phyloP scores from a whole-genome alignment of 2,113 vertebrate species.

The Scartelaos histophorus region DNA sequence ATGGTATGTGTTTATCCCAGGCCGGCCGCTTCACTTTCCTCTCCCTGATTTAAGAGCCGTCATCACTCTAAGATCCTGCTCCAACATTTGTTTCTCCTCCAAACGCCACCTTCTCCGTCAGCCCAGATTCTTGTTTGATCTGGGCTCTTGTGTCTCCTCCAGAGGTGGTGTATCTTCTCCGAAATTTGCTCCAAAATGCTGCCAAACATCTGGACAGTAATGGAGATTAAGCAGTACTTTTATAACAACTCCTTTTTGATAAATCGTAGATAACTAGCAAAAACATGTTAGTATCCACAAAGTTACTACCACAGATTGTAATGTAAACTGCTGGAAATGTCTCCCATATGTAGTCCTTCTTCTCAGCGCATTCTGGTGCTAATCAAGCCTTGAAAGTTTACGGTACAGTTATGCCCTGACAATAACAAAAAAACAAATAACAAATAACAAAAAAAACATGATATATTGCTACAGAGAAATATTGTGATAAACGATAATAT shows the following conservation, averaged over 20 bases:
- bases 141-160: conserved; percentile 21
- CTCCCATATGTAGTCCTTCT: background rate
- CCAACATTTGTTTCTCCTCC: conserved; percentile 28
- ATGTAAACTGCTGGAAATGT: background rate
- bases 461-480: no score
- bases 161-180: conserved; percentile 7
- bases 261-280: conserved; percentile 38
- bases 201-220: conserved; percentile 30
- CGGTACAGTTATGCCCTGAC: no score
- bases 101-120: conserved; percentile 22
- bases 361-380: background rate
- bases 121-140: conserved; percentile 12
- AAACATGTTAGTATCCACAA: conserved; percentile 39
- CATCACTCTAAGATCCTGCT: conserved; percentile 31
- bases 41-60: conserved; percentile 48
- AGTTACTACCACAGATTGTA: background rate
- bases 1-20: conserved; percentile 64
- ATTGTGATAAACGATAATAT: no score
- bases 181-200: conserved; percentile 30
- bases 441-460: no score
- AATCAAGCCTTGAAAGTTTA: background rate
- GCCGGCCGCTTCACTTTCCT: conserved; percentile 48
- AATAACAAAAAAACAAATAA: no score
- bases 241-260: conserved; percentile 30
- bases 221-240: conserved; percentile 38